Base-by-base conservation (phyloP, 2,888 invertebrate species). In the Pheosia gnoma region DNA sequence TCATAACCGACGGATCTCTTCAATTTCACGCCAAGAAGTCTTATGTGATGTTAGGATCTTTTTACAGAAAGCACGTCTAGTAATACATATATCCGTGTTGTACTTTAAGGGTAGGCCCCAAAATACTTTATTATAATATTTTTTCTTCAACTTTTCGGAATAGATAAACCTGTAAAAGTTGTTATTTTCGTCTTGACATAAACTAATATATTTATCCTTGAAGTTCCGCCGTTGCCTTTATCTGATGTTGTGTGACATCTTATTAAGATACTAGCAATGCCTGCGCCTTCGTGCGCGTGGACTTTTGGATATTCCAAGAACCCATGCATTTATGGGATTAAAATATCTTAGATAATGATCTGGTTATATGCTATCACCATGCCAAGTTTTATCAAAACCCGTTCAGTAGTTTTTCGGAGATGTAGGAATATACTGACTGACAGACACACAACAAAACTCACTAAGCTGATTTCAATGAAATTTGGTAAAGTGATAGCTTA, bases 121-220 rank as follows among this genome's bases (percentile, higher is more conserved):
- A 81, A 83, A 81, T 80, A 80, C 78, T 82, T 83, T 78, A 78
- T 83, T 78, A 78, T 83, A 84, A 82, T 82, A 83, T 81, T 80
- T 81, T 77, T 78, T 77, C 74, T 62, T 75, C 66, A 75, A 80
- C 69, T 83, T 79, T 78, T 62, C 62, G 67, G 78, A 79, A 81
- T 80, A 83, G 76, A 80, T 78, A 83, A 84, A 83, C 80, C 84
- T 84, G 25, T 64, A 65, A 66, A 67, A 77, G 74, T 80, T 77
- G 61, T 67, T 74, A 70, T 75, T 68, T 80, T 80, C 77, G 66
- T 72, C 66, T 71, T 71, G 70, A 72, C 71, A 71, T 71, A 66
- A 68, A 68, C 71, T 79, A 78, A 77, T 80, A 78, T 80, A 81
- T 78, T 77, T 71, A 73, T 77, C 75, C 65, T 70, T 68, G 68